Conservation (phyloP, 2,797 vertebrate species). For the Molossus alvarezi region DNA sequence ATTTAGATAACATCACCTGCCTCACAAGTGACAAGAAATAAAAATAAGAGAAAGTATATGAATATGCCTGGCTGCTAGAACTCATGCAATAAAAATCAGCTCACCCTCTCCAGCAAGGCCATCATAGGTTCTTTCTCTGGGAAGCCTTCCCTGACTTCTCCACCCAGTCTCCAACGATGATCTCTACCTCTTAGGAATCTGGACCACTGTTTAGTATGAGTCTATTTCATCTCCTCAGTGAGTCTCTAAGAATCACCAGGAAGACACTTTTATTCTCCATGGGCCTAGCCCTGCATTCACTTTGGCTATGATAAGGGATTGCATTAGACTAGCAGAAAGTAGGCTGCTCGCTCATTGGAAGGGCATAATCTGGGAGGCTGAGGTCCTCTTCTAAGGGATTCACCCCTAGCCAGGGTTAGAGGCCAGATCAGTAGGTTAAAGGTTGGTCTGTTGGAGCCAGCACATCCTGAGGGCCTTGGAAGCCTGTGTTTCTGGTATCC, state of each 20-base stretch:
- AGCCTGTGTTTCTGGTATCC: neutral
- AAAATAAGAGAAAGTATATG: neutral
- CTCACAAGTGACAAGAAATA: neutral
- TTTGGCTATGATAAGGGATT: neutral
- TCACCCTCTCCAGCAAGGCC: neutral
- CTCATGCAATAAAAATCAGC: neutral
- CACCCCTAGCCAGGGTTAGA: neutral
- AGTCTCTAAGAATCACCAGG: neutral
- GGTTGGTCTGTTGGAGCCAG: neutral
- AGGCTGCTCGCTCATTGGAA: neutral
- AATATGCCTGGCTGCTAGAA: neutral
- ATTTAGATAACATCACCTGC: neutral
- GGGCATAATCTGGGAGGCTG: neutral
- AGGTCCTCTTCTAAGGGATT: neutral
- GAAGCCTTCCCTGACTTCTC: conserved; percentile 61
- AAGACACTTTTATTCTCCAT: neutral
- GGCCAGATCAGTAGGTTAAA: neutral
- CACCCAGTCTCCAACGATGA: neutral
- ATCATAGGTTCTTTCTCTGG: neutral
- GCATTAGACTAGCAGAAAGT: neutral
- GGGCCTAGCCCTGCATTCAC: neutral
- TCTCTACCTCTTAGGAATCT: conserved; percentile 3
- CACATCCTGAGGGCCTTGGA: neutral
- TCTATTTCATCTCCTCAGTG: neutral
- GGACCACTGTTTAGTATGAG: neutral